A percentile compares a stretch with the other conserved stretches of the same genome.
phyloP scores from a whole-genome alignment of 2,888 invertebrate genomes.

The Drosophila tanythrix region DNA sequence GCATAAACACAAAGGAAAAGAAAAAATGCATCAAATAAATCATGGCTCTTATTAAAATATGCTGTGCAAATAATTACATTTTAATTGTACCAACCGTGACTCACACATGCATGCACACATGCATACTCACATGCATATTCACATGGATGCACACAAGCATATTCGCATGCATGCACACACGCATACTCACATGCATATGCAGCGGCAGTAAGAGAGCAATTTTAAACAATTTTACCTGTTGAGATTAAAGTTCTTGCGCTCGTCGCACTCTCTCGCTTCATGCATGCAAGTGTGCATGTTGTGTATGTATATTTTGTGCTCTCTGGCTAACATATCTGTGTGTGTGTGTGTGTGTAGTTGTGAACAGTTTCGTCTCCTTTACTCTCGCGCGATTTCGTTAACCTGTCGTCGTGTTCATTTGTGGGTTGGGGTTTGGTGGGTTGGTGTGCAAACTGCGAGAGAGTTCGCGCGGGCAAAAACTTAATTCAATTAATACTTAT shows the following conservation, averaged over 20 bases:
- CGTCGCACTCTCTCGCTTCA: not conserved
- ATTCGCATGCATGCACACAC: too few relatives aligned
- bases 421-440: not conserved
- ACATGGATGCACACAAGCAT: not conserved
- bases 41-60: too few relatives aligned
- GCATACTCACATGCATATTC: not conserved
- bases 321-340: constrained; percentile 11
- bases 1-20: not conserved
- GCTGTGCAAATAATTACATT: too few relatives aligned
- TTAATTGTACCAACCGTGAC: too few relatives aligned
- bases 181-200: not conserved
- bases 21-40: too few relatives aligned
- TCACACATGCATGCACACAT: too few relatives aligned
- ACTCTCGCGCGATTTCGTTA: constrained; percentile 23
- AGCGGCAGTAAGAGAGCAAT: constrained; percentile 9
- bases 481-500: constrained; percentile 50
- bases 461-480: constrained; percentile 5
- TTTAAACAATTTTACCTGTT: constrained; percentile 39
- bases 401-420: constrained; percentile 19
- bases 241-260: constrained; percentile 10
- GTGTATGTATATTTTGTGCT: not conserved
- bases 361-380: constrained; percentile 1
- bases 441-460: constrained; percentile 14
- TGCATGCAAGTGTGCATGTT: not conserved
- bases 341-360: constrained; percentile 2